Base-by-base conservation (phyloP, 1,140 invertebrate genomes). In the Drosophila novamexicana region DNA sequence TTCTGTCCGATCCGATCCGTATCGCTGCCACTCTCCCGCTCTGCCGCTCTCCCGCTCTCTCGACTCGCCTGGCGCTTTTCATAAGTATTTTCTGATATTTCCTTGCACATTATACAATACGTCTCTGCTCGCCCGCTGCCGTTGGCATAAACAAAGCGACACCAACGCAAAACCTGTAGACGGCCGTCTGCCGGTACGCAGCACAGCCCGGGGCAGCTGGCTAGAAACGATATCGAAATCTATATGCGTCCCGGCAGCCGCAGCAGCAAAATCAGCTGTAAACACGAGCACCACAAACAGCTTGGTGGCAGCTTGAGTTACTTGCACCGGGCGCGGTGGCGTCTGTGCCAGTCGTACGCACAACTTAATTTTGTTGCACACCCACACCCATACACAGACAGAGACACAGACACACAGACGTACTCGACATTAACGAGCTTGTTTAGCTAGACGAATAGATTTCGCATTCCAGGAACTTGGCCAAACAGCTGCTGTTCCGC, bases 391-490 rank as follows among this genome's bases (percentile, higher is more conserved):
- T 7, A 39, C 44, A 49, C 16, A 37, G 14, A 22, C 32, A 2
- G 9, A 52, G 10, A 61, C 9, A 52, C 12, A 37, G 0, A 37
- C 8, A 3, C 36, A 8, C 3, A 9, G 7, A 7, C 10, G 12
- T 40, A 40, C 12, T 40, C 22, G 5, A 29, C 22, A 29, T 29
- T 29, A 29, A 29, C 22, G 22, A 29, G 22, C 22, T 29, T 29
- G 22, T 29, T 29, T 29, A 29, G 22, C 22, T 29, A 29, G 22
- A 29, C 22, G 22, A 29, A 45, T 68, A 52, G 36, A 14, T 54
- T 64, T 54, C 12, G 50, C 67, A 54, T 70, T 70, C 67, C 58
- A 47, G 59, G 67, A 64, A 70, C 36, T 64, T 56, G 62, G 36
- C 50, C 59, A 70, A 65, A 50, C 68, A 57, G 68, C 53, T 65